These are phyloP conservation scores for Schizopygopsis pylzovi DNA, from an alignment of 2,797 vertebrate species.

Conservation along the genomic window DNA sequence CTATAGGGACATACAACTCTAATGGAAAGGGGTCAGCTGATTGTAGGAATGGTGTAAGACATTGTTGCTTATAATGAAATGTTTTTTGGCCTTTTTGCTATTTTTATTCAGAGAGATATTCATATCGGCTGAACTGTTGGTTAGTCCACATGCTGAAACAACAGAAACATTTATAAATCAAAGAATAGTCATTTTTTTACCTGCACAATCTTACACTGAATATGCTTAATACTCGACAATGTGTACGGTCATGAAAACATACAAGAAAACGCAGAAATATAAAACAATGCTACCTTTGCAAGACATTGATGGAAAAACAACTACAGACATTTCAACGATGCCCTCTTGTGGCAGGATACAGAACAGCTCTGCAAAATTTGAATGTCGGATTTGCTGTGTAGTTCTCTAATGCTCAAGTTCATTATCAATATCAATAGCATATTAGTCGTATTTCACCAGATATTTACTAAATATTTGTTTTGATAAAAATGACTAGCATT, in stretches of 20 bases:
- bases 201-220: not conserved
- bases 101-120: not conserved
- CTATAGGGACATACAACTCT: not conserved
- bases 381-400: not conserved
- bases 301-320: not conserved
- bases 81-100: not conserved
- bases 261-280: not conserved
- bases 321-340: constrained; percentile 54
- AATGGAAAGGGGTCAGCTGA: not conserved
- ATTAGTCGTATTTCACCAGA: not conserved
- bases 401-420: not conserved
- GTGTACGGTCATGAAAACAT: not conserved
- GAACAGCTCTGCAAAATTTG: not conserved
- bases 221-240: not conserved
- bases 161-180: not conserved
- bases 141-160: not conserved
- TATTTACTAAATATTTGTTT: not conserved
- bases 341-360: constrained; percentile 72
- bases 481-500: not conserved
- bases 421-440: not conserved
- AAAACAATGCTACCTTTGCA: not conserved
- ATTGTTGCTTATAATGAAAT: not conserved
- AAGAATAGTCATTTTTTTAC: not conserved
- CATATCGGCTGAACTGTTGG: not conserved
- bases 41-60: not conserved